phyloP scores from a whole-genome alignment of 1,140 invertebrate genomes.

The Drosophila arawakana region DNA sequence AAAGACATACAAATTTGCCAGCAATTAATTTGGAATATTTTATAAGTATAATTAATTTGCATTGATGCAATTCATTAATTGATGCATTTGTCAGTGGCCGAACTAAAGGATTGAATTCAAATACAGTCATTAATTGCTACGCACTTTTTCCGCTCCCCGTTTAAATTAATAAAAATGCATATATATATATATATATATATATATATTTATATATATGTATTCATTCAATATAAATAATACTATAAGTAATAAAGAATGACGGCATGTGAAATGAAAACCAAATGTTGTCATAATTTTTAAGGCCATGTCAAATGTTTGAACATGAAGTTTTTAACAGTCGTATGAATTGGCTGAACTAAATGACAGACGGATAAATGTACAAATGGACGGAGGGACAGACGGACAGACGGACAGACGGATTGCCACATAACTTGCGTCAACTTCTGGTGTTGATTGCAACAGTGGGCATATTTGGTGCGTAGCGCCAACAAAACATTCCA shows the following conservation, averaged over 20 bases:
- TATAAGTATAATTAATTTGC: constrained; percentile 27
- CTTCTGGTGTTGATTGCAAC: constrained; percentile 79
- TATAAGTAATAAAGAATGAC: constrained; percentile 52
- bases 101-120: constrained; percentile 24
- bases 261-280: constrained; percentile 46
- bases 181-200: no score
- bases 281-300: constrained; percentile 66
- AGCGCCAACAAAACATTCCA: constrained; percentile 29
- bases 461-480: constrained; percentile 61
- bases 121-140: constrained; percentile 25
- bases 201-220: constrained; percentile 17
- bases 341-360: constrained; percentile 7
- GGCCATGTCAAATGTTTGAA: constrained; percentile 59
- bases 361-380: constrained; percentile 11
- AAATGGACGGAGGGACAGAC: constrained; percentile 34
- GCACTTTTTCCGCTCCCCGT: background rate
- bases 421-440: constrained; percentile 74
- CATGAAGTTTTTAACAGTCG: constrained; percentile 61
- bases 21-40: constrained; percentile 25
- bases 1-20: background rate
- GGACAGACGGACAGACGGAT: constrained; percentile 50
- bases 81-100: constrained; percentile 14
- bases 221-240: constrained; percentile 47
- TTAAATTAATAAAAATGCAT: constrained; percentile 28
- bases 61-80: constrained; percentile 37